Percentiles rank a stretch among this genome's conserved stretches.
Evolutionary conservation across 2,797 vertebrate genomes (phyloP).

Genomic region (Pitangus sulphuratus): DNA sequence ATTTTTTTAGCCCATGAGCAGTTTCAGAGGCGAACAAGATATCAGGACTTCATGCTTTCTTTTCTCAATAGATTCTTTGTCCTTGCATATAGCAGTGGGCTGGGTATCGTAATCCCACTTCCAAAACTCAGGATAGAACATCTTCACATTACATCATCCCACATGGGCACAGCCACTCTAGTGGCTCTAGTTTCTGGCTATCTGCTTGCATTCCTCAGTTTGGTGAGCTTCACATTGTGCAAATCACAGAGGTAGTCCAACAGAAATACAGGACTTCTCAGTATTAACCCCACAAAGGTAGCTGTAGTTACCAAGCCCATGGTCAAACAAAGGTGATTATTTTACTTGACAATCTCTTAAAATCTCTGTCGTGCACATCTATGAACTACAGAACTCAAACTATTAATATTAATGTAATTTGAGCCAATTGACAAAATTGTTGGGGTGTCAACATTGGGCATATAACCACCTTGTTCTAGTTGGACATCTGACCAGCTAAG

Average conservation of each 20-base stretch:
- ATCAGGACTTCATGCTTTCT: background rate
- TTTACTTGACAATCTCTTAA: background rate
- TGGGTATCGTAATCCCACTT: background rate
- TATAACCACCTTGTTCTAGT: background rate
- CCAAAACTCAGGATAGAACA: background rate
- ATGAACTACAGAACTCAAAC: background rate
- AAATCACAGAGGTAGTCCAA: background rate
- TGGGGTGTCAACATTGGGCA: background rate
- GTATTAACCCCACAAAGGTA: background rate
- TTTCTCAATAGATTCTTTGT: background rate
- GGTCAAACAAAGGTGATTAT: background rate
- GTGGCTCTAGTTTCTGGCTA: background rate
- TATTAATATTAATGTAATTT: background rate
- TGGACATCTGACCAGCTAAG: background rate
- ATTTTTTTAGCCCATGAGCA: background rate
- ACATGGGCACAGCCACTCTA: background rate
- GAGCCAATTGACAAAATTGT: background rate
- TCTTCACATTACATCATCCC: background rate
- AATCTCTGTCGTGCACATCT: background rate
- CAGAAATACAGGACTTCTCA: background rate
- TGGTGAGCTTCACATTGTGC: rapidly evolving
- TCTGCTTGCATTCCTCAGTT: background rate
- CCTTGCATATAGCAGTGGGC: rapidly evolving
- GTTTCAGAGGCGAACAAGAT: background rate
- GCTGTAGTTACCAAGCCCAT: background rate